A percentile compares a stretch with the other conserved stretches of the same genome.
These are phyloP conservation scores for Willowsia nigromaculata DNA, from an alignment of 2,888 invertebrate genomes.

Conservation along the genomic window DNA sequence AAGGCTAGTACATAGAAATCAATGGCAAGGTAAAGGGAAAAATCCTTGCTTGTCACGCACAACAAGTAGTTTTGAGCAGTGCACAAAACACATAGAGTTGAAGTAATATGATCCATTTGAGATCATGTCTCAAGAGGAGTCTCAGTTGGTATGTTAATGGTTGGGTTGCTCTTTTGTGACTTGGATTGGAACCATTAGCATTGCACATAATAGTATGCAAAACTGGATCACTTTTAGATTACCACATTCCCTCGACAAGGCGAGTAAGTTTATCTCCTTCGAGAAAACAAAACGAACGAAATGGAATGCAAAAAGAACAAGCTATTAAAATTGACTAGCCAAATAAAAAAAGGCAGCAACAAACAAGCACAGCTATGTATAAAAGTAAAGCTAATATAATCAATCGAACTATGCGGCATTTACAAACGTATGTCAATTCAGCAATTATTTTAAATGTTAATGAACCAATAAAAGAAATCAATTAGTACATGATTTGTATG, in stretches of 20 bases:
- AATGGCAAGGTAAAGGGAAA: slow-evolving; percentile 59
- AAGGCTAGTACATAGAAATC: background rate
- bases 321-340: slow-evolving; percentile 19
- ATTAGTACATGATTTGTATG: background rate
- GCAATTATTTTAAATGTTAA: slow-evolving; percentile 21
- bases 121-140: background rate
- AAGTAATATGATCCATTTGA: background rate
- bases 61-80: slow-evolving; percentile 17
- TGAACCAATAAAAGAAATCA: slow-evolving; percentile 12
- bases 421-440: slow-evolving; percentile 27
- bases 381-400: no score
- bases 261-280: slow-evolving; percentile 50
- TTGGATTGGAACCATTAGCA: background rate
- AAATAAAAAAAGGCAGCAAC: background rate
- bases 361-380: background rate
- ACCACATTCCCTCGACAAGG: slow-evolving; percentile 28
- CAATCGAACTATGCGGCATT: no score
- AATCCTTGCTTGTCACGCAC: slow-evolving; percentile 57
- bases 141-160: background rate
- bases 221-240: slow-evolving; percentile 53
- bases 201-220: background rate
- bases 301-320: slow-evolving; percentile 37
- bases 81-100: slow-evolving; percentile 14
- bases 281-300: background rate
- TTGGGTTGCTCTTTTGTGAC: background rate